These are phyloP conservation scores for Dermolepida albohirtum DNA, from an alignment of 2,888 invertebrate genomes.

Conservation along the genomic window DNA sequence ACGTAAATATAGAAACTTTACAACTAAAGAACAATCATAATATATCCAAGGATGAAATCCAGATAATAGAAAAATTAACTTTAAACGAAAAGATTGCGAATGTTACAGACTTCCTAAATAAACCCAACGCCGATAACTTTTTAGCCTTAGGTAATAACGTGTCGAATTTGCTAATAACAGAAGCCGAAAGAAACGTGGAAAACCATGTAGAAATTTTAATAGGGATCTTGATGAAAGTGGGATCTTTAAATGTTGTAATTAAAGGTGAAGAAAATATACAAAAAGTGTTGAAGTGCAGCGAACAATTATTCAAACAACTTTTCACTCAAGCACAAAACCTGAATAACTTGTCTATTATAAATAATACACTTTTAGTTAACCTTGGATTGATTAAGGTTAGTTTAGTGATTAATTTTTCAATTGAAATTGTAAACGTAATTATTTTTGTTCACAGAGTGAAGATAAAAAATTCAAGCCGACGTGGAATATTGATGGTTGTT, in stretches of 20 bases:
- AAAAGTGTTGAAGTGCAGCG: constrained; percentile 63
- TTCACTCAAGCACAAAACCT: constrained; percentile 68
- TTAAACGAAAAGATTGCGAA: constrained; percentile 52
- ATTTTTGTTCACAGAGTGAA: constrained; percentile 70
- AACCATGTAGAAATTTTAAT: constrained; percentile 61
- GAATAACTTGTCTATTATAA: constrained; percentile 68
- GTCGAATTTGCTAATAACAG: constrained; percentile 56
- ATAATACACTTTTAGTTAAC: constrained; percentile 74
- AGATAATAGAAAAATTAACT: constrained; percentile 26
- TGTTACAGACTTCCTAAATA: constrained; percentile 65
- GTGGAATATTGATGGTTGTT: constrained; percentile 74
- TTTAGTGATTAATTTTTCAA: constrained; percentile 47
- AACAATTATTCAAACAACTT: constrained; percentile 68
- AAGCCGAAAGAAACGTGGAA: constrained; percentile 55
- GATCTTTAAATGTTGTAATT: constrained; percentile 68
- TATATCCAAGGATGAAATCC: neutral
- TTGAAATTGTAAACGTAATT: neutral
- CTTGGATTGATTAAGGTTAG: constrained; percentile 79
- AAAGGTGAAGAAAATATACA: constrained; percentile 66
- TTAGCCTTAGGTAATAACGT: constrained; percentile 64
- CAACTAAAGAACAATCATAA: constrained; percentile 3
- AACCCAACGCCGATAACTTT: constrained; percentile 66
- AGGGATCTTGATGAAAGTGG: constrained; percentile 68
- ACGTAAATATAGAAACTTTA: constrained; percentile 52
- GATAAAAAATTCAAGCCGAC: constrained; percentile 73